These are phyloP conservation scores for Archips crataeganus DNA, from an alignment of 2,888 invertebrate genomes.

Conservation along the genomic window DNA sequence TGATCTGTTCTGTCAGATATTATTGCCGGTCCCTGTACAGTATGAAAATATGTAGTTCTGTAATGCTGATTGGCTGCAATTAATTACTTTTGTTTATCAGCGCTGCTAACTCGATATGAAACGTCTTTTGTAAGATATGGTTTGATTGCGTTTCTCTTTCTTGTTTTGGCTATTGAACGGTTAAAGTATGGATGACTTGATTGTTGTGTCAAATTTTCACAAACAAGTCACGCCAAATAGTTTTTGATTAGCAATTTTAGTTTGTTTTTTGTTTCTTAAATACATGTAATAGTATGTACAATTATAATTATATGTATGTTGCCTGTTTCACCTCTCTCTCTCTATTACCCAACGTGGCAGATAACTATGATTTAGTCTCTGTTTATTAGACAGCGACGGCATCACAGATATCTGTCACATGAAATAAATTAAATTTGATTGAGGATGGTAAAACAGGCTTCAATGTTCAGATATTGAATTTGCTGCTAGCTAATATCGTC, in stretches of 20 bases:
- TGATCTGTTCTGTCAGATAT: no score
- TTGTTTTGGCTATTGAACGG: neutral
- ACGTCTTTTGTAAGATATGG: neutral
- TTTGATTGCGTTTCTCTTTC: neutral
- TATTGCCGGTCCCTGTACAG: neutral
- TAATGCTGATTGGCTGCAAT: neutral
- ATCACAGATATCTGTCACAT: no score
- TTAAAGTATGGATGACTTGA: neutral
- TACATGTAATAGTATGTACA: neutral
- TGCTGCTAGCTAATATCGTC: neutral
- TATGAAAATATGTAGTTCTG: neutral
- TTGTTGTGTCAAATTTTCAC: neutral
- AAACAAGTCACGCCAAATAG: neutral
- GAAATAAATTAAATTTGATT: no score
- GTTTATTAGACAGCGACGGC: no score
- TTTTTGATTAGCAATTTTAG: neutral
- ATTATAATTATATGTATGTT: neutral
- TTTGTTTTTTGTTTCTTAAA: neutral
- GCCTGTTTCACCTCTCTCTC: no score
- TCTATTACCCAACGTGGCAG: no score
- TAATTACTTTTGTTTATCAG: neutral
- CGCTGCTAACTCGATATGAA: neutral
- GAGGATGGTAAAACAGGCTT: no score
- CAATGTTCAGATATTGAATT: neutral
- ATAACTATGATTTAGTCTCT: no score